Base-by-base conservation (phyloP, 1,140 invertebrate species). In the Cotesia typhae region DNA sequence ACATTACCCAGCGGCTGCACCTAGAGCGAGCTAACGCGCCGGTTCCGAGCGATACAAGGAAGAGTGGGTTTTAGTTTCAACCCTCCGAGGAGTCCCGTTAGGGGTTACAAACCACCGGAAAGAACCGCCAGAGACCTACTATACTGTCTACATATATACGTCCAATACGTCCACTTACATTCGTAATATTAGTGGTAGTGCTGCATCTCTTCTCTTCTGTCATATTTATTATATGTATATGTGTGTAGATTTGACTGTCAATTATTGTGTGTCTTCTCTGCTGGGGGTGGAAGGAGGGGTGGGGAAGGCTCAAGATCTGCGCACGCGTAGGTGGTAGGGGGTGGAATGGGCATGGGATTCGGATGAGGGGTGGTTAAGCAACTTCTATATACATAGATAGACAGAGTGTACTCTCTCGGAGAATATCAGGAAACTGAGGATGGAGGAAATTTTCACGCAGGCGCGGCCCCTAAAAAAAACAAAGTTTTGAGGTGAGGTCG, bases 1-100 rank as follows among this genome's bases (percentile, higher is more conserved):
- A 68, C 60, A 70, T 41, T 71, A 78, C 80, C 78, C 79, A 80
- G 78, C 79, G 81, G 77, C 75, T 84, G 81, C 82, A 82, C 81
- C 83, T 80, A 60, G 60, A 70, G 28, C 53, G 55, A 38, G 17
- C 69, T 55, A 61, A 57, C 55, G 67, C 72, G 60, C 69, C 59
- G 67, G 65, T 70, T 72, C 65, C 1, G 28, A 28, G 28, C 28
- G 1, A 28, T 28, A 28, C 28, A 36, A 47, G 41, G 51, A 59
- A 47, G 61, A 64, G 72, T 70, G 60, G 70, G 67, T 51, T 65
- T 53, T 10, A 38, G 67, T 51, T 65, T 53, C 14, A 38, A 51
- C 17, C 37, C 67, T 55, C 69, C 69, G 14, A 57, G 51, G 47
- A 63, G 66, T 55, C 14, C 5, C 38, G 63, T n/a, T 5, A 65